Base-by-base conservation (phyloP, 2,888 invertebrate genomes). In the Xestobium rufovillosum region DNA sequence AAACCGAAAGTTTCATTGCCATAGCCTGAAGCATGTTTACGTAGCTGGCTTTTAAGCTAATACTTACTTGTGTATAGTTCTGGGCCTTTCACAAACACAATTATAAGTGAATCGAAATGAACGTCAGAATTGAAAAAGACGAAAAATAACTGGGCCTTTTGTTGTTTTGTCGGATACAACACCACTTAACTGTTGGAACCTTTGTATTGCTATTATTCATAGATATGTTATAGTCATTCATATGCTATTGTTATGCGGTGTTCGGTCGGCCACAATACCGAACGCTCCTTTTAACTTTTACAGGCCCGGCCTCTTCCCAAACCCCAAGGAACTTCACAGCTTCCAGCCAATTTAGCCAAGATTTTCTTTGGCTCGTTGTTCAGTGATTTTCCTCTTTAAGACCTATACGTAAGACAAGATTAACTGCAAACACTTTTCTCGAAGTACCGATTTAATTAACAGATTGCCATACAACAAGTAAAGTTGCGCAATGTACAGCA, bases 151-250 rank as follows among this genome's bases (percentile, higher is more conserved):
- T 46, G 43, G 45, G 42, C 42, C 44, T 47, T 47, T 45, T 50
- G 49, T 47, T 48, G 45, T 43, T 41, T 38, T 43, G 34, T 42
- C 32, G 42, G 49, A 48, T 42, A 47, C 50, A 52, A 54, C 48
- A 47, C 44, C 48, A 49, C 45, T 51, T 49, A 53, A 39, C 48
- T 49, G 45, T 52, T 47, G 43, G 49, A 46, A 48, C 43, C 49
- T 51, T 53, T 54, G 51, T 54, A 49, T 48, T 45, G 46, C 50
- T 48, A 55, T 55, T 55, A 52, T 55, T 49, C 49, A 42, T 53
- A 49, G 49, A 50, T 49, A 45, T 48, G 45, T 51, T 50, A 46
- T 47, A 53, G 54, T 53, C 52, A 54, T 50, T 54, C 53, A 52
- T n/a, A n/a, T 37, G 40, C 51, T 43, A 52, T 55, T 55, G 55